Conservation (phyloP, 2,888 invertebrate genomes). For the Lasioglossum morio region DNA sequence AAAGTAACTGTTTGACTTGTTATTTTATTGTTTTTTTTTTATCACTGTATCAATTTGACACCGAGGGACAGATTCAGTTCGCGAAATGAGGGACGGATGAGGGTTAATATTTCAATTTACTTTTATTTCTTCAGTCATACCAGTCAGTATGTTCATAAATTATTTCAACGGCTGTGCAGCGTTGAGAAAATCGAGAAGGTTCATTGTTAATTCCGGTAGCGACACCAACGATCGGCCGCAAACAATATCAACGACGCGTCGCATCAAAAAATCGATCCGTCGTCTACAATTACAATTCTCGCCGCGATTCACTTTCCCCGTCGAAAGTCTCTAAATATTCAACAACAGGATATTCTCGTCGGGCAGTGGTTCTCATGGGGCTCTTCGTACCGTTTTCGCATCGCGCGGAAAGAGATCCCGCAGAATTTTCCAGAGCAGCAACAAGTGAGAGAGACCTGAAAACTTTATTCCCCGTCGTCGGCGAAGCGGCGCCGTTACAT, state of each 20-base stretch:
- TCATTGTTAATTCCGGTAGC: not conserved
- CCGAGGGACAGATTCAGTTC: too few species aligned
- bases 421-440: constrained; percentile 9
- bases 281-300: not conserved
- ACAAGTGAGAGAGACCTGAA: constrained; percentile 15
- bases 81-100: too few species aligned
- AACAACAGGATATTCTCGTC: not conserved
- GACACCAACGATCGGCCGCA: not conserved
- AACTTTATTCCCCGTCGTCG: constrained; percentile 21
- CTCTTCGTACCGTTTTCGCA: not conserved
- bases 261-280: not conserved
- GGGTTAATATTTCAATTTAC: not conserved
- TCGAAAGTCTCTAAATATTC: constrained; percentile 5
- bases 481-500: not conserved
- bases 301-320: constrained; percentile 5
- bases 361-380: not conserved
- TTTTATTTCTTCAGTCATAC: not conserved
- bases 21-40: too few species aligned
- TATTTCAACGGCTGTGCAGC: too few species aligned
- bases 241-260: not conserved
- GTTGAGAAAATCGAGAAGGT: too few species aligned
- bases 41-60: too few species aligned
- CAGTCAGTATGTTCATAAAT: too few species aligned
- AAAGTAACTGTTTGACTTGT: too few species aligned
- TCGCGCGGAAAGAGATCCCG: not conserved